These are phyloP conservation scores for Lasiurus cinereus DNA, from an alignment of 2,113 vertebrate species.

Conservation along the genomic window DNA sequence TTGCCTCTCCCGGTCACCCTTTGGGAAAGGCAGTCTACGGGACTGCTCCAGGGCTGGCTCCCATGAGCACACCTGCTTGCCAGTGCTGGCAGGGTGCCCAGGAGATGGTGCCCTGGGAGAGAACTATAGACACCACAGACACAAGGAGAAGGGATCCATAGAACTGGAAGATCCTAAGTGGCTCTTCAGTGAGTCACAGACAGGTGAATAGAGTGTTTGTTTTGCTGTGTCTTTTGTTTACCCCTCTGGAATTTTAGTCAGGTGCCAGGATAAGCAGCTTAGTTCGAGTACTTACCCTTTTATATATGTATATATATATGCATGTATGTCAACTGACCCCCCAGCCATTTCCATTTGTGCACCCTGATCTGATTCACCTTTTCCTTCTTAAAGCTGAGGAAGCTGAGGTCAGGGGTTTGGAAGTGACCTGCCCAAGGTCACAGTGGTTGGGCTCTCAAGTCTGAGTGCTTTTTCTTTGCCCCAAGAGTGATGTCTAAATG, in stretches of 20 bases:
- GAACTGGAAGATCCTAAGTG: neutral
- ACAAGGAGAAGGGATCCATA: neutral
- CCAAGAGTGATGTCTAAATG: neutral
- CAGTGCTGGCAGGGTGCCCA: neutral
- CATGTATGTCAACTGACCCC: neutral
- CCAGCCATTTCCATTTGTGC: neutral
- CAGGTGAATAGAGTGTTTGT: neutral
- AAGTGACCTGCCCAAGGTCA: neutral
- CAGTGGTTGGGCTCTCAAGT: neutral
- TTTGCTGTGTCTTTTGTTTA: neutral
- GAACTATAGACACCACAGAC: neutral
- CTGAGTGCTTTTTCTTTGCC: neutral
- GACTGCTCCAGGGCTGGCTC: neutral
- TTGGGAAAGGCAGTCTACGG: neutral
- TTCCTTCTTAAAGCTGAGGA: neutral
- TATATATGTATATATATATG: neutral
- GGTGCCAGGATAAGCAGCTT: neutral
- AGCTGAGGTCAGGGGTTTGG: neutral
- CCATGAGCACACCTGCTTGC: neutral
- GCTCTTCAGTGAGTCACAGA: neutral
- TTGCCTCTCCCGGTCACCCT: neutral
- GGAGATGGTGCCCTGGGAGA: neutral
- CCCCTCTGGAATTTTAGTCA: neutral
- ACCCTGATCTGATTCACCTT: neutral
- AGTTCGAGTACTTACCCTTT: neutral